phyloP scores from a whole-genome alignment of 2,888 invertebrate species.

The Eilema depressum region DNA sequence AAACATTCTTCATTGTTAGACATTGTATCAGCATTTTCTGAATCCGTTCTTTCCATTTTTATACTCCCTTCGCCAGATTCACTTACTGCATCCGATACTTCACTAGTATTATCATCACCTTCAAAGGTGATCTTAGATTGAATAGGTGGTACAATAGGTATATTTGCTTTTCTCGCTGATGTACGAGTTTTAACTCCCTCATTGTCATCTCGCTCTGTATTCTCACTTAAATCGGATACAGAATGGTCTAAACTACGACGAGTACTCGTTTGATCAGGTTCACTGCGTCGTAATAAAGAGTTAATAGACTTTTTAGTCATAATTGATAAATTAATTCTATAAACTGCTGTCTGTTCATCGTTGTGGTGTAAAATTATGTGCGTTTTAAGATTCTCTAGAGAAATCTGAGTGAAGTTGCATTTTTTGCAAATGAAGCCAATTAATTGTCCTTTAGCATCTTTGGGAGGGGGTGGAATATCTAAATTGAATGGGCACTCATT shows the following conservation, averaged over 20 bases:
- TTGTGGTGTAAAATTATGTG: constrained; percentile 88
- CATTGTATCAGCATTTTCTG: constrained; percentile 37
- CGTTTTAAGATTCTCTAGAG: constrained; percentile 86
- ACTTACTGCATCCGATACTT: constrained; percentile 35
- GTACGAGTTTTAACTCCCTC: constrained; percentile 19
- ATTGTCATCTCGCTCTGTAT: constrained; percentile 5
- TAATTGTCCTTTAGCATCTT: constrained; percentile 72
- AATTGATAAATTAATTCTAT: constrained; percentile 73
- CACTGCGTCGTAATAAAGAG: constrained; percentile 49
- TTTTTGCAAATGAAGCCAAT: constrained; percentile 89
- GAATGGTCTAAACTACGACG: neutral
- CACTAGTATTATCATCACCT: constrained; percentile 58
- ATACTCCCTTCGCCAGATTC: constrained; percentile 34
- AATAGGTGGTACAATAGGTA: constrained; percentile 38
- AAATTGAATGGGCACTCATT: constrained; percentile 69
- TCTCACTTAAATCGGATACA: constrained; percentile 1
- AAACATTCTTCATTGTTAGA: constrained; percentile 30
- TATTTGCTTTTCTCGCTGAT: constrained; percentile 8
- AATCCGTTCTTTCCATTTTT: constrained; percentile 41
- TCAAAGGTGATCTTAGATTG: constrained; percentile 76
- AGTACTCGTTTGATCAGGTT: constrained; percentile 27
- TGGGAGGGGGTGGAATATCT: constrained; percentile 79
- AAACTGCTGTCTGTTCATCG: constrained; percentile 79
- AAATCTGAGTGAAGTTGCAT: constrained; percentile 92
- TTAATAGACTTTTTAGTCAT: constrained; percentile 66